Conservation (phyloP, 2,888 invertebrate genomes). For the Drosophila meridiana region DNA sequence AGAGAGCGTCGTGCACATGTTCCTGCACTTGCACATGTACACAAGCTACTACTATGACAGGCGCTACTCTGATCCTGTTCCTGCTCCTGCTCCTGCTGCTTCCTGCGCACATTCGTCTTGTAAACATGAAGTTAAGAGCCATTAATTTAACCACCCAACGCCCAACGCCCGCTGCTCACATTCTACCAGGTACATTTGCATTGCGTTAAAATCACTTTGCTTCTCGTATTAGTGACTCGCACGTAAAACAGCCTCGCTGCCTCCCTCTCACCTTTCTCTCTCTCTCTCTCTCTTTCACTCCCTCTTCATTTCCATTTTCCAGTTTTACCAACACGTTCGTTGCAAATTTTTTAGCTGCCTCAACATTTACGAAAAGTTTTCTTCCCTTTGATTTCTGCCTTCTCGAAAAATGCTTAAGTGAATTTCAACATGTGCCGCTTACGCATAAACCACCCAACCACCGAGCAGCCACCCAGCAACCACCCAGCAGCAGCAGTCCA, state of each 20-base stretch:
- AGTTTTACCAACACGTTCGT: conserved; percentile 54
- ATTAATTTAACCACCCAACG: conserved; percentile 69
- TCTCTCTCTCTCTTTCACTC: background rate
- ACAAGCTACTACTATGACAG: background rate
- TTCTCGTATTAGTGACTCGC: conserved; percentile 59
- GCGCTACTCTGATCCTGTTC: background rate
- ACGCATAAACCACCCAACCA: conserved; percentile 25
- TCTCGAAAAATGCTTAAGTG: conserved; percentile 68
- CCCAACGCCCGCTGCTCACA: conserved; percentile 21
- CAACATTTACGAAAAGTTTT: conserved; percentile 54
- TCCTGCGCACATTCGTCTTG: conserved; percentile 70
- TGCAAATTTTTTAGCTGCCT: conserved; percentile 63
- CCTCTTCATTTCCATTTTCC: background rate
- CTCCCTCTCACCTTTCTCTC: background rate
- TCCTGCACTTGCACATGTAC: conserved; percentile 26
- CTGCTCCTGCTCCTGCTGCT: background rate
- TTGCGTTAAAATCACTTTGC: conserved; percentile 76
- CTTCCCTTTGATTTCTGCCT: conserved; percentile 62
- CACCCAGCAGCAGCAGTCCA: background rate
- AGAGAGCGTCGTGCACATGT: conserved; percentile 20
- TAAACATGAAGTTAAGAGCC: conserved; percentile 78
- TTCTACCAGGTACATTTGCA: conserved; percentile 56
- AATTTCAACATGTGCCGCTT: conserved; percentile 70
- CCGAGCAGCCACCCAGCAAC: background rate
- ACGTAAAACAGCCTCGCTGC: conserved; percentile 21